phyloP scores from a whole-genome alignment of 2,113 vertebrate species.

The Penelope pileata region DNA sequence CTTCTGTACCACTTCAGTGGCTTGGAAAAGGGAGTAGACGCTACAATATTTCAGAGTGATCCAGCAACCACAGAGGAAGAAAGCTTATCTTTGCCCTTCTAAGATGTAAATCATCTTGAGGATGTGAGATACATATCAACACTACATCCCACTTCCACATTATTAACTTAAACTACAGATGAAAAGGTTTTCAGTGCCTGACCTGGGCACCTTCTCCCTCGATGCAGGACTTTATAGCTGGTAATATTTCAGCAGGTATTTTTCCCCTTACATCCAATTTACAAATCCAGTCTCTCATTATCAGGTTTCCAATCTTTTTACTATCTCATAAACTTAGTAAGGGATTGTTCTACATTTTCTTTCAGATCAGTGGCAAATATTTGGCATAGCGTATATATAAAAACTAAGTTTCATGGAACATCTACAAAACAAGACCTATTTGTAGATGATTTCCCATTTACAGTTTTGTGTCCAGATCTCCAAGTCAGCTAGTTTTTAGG shows the following conservation, averaged over 20 bases:
- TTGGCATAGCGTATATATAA: neutral
- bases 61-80: neutral
- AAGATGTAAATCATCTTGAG: neutral
- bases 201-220: neutral
- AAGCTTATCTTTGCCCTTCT: neutral
- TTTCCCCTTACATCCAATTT: neutral
- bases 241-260: neutral
- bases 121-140: neutral
- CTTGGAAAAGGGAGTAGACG: neutral
- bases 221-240: neutral
- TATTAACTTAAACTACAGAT: neutral
- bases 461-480: neutral
- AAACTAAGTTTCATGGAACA: neutral
- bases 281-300: neutral
- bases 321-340: neutral
- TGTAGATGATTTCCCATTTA: neutral
- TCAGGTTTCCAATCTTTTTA: neutral
- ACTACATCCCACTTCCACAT: neutral
- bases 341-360: neutral
- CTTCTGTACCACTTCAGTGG: neutral
- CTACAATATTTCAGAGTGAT: neutral
- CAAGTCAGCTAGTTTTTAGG: neutral
- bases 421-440: neutral
- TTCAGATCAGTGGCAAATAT: neutral
- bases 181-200: neutral